Evolutionary conservation across 53 echinoderm and acorn worm genomes (phyloP), one percentile per base, ranked within the genome.

Genomic region (Echinometra lucunter): DNA sequence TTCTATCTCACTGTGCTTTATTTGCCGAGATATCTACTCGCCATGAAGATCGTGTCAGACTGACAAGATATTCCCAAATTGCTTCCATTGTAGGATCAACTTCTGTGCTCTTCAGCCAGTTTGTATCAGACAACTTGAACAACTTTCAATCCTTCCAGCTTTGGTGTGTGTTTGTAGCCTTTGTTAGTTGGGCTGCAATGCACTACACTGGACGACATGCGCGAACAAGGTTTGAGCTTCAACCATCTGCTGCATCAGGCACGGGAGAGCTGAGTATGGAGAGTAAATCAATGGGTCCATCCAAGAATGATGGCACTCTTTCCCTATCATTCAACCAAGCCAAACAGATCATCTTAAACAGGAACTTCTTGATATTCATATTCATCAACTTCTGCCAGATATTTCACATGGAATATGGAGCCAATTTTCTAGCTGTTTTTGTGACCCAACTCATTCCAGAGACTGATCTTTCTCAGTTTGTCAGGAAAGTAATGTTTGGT

Each of bases 21-120:
- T 99, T 75, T 74, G 98, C 99, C 2, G 99, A 99, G 92, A 99
- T 99, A 70, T 99, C 99, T 2, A 89, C 70, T 35, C 95, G 94
- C 32, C 95, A 97, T 57, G 97, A 97, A 37, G 97, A 98, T 58
- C 95, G 99, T 40, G 96, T 99, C 0, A 95, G 96, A 27, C 95
- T 99, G 38, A 99, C 98, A 7, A 96, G 95, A 44, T 99, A 97
- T 38, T 57, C 92, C 56, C 97, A 98, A 47, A 56, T 98, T 53
- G 99, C 98, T 0, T 96, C 97, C 45, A 94, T 98, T 21, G 81
- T 99, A 0, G 97, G 97, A 11, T 95, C 98, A 10, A 90, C 93
- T 1, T 95, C 96, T 18, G 98, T 99, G 25, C 87, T 96, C 21
- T 44, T 96, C 9, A 95, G 96, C 27, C 95, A 99, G 45, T 97